Evolutionary conservation across 2,797 vertebrate genomes (phyloP).

Genomic region (Zalophus californianus): DNA sequence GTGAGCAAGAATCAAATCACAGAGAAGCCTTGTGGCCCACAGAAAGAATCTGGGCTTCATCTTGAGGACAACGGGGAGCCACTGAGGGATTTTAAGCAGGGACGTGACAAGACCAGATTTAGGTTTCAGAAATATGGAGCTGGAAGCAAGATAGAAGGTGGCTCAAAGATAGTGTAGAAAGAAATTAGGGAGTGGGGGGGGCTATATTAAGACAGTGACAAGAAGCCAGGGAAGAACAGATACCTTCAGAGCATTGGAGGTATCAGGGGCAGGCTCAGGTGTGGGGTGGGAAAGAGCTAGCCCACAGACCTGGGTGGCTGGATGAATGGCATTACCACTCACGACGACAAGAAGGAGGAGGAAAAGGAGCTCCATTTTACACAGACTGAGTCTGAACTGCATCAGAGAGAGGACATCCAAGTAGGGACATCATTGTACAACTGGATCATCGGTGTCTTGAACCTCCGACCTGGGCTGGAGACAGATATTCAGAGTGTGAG

Average conservation of each 20-base stretch:
- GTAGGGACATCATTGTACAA: neutral
- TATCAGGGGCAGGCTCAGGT: neutral
- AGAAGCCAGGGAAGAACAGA: neutral
- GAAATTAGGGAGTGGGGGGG: neutral
- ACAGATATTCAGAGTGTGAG: accelerated
- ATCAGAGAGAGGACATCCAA: neutral
- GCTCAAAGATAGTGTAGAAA: neutral
- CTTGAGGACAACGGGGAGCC: neutral
- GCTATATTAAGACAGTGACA: neutral
- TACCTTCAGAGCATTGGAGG: neutral
- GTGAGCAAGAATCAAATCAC: neutral
- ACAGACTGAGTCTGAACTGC: neutral
- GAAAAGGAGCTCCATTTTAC: neutral
- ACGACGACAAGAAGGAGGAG: neutral
- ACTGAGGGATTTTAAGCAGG: neutral
- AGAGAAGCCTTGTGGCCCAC: neutral
- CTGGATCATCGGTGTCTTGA: neutral
- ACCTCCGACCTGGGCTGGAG: neutral
- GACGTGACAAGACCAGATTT: neutral
- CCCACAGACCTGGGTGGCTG: neutral
- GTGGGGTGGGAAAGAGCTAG: too few species aligned
- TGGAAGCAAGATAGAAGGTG: neutral
- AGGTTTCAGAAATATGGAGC: neutral
- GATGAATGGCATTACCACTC: too few species aligned
- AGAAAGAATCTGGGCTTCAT: neutral